These are phyloP conservation scores for Trachelipus rathkii DNA, from an alignment of 1,140 invertebrate species.

Conservation along the genomic window DNA sequence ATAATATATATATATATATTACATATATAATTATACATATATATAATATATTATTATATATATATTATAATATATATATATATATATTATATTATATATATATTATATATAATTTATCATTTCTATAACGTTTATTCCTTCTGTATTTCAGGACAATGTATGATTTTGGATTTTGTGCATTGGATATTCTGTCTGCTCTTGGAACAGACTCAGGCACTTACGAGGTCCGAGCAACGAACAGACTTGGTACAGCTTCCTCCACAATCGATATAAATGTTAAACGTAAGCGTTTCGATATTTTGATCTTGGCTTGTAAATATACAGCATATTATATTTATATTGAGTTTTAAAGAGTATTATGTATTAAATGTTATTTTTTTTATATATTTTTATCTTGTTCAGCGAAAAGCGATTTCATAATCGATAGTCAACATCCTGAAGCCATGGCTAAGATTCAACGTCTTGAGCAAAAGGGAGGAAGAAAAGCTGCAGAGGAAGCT, in stretches of 20 bases:
- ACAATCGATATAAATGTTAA: constrained; percentile 74
- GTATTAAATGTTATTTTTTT: too few relatives aligned
- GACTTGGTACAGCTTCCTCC: constrained; percentile 67
- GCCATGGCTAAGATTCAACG: constrained; percentile 86
- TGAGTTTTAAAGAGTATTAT: too few relatives aligned
- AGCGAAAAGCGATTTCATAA: constrained; percentile 53
- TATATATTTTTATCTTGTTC: constrained; percentile 36
- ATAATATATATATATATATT: too few relatives aligned
- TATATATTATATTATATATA: too few relatives aligned
- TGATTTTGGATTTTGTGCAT: constrained; percentile 91
- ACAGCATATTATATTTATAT: too few relatives aligned
- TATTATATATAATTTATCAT: too few relatives aligned
- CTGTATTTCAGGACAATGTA: constrained; percentile 79
- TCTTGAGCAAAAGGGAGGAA: constrained; percentile 78
- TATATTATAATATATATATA: too few relatives aligned
- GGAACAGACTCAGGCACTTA: constrained; percentile 58
- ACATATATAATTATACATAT: too few relatives aligned
- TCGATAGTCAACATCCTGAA: constrained; percentile 91
- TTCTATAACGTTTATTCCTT: not conserved
- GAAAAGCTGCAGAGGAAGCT: constrained; percentile 65
- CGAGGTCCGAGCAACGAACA: constrained; percentile 51
- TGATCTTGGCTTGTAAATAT: too few relatives aligned
- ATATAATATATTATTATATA: too few relatives aligned
- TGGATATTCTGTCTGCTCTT: constrained; percentile 76
- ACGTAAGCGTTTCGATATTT: constrained; percentile 59